phyloP scores from a whole-genome alignment of 2,113 vertebrate species.

The Pampusana beccarii region DNA sequence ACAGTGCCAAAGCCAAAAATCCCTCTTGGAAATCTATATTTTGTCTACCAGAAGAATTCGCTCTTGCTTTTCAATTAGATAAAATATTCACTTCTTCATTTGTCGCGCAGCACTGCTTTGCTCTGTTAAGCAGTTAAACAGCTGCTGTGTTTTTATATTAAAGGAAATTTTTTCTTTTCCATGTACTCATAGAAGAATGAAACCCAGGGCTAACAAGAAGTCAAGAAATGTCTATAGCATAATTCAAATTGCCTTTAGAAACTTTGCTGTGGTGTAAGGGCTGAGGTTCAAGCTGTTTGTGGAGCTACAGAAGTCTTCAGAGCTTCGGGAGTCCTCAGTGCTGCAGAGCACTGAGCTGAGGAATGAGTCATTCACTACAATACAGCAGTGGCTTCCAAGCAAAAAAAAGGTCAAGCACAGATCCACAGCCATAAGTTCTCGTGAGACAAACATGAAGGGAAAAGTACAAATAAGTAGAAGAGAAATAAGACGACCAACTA shows the following conservation, averaged over 20 bases:
- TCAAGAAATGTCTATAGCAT: neutral
- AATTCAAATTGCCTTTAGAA: neutral
- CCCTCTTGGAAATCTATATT: neutral
- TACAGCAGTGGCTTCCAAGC: neutral
- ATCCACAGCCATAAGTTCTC: neutral
- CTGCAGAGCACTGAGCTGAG: neutral
- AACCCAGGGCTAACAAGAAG: neutral
- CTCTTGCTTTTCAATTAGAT: neutral
- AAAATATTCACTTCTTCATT: neutral
- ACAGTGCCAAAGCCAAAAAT: neutral
- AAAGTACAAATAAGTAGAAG: neutral
- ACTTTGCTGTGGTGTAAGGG: neutral
- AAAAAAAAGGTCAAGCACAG: neutral
- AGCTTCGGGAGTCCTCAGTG: neutral
- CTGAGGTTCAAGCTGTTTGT: accelerated
- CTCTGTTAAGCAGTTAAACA: neutral
- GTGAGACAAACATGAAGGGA: neutral
- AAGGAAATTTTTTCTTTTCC: neutral
- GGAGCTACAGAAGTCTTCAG: neutral
- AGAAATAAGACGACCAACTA: neutral
- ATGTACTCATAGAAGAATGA: neutral
- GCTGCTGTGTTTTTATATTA: neutral
- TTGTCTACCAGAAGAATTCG: neutral
- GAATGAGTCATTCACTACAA: neutral
- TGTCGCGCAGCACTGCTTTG: neutral